phyloP scores from a whole-genome alignment of 2,888 invertebrate species.

The Romanomermis culicivorax region DNA sequence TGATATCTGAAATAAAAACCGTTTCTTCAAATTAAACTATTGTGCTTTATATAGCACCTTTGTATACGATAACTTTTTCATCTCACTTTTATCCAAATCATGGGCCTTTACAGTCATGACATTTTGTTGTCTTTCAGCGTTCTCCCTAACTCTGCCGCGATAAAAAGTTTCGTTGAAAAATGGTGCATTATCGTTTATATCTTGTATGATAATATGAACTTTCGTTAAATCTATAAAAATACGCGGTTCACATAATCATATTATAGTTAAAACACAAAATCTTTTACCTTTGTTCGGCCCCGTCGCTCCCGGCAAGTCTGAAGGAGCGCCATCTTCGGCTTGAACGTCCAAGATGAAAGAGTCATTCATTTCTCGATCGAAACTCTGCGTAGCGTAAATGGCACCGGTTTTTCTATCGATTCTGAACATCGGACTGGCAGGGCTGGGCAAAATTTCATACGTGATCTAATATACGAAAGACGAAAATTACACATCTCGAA shows the following conservation, averaged over 20 bases:
- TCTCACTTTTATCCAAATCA: slow-evolving; percentile 21
- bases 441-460: slow-evolving; percentile 22
- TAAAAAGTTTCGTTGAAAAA: slow-evolving; percentile 47
- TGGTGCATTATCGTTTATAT: slow-evolving; percentile 93
- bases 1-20: too few relatives aligned
- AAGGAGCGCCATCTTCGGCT: slow-evolving; percentile 85
- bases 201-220: slow-evolving; percentile 85
- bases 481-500: too few relatives aligned
- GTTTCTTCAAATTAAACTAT: too few relatives aligned
- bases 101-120: slow-evolving; percentile 21
- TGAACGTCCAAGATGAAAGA: slow-evolving; percentile 92
- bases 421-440: slow-evolving; percentile 42
- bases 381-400: slow-evolving; percentile 78
- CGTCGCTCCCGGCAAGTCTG: slow-evolving; percentile 39
- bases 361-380: slow-evolving; percentile 83
- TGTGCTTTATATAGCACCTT: too few relatives aligned
- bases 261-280: background rate
- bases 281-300: slow-evolving; percentile 23
- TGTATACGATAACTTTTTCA: background rate
- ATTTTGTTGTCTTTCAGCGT: slow-evolving; percentile 14
- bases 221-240: slow-evolving; percentile 44
- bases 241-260: too few relatives aligned
- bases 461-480: slow-evolving; percentile 13
- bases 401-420: slow-evolving; percentile 86
- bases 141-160: slow-evolving; percentile 13